phyloP scores from a whole-genome alignment of 2,113 vertebrate genomes.

The Hippocampus barbouri region DNA sequence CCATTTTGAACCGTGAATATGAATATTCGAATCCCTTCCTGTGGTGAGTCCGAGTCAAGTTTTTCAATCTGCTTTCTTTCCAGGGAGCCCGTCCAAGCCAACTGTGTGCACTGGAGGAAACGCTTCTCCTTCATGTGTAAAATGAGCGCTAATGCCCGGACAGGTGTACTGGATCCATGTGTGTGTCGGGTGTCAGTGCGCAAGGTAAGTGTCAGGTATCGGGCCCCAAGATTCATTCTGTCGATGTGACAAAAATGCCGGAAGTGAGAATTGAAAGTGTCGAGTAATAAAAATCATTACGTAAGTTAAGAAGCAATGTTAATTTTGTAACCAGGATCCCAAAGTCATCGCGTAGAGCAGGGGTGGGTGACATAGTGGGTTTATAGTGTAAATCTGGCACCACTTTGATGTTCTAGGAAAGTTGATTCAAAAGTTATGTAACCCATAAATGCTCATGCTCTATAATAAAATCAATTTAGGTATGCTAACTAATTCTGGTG shows the following conservation, averaged over 20 bases:
- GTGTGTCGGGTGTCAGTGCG: constrained; percentile 89
- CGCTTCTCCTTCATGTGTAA: constrained; percentile 90
- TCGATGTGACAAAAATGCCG: neutral
- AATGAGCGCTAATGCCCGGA: constrained; percentile 86
- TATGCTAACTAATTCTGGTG: constrained; percentile 1
- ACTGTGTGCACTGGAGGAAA: constrained; percentile 89
- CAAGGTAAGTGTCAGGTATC: constrained; percentile 73
- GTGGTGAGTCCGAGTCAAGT: neutral
- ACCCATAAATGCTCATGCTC: too few relatives aligned
- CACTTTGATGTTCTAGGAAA: too few relatives aligned
- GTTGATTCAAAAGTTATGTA: too few relatives aligned
- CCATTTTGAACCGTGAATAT: neutral
- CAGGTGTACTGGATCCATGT: constrained; percentile 87
- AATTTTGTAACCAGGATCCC: constrained; percentile 15
- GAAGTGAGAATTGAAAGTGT: neutral
- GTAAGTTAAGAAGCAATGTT: neutral
- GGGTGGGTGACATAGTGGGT: too few relatives aligned
- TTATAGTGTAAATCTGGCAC: too few relatives aligned
- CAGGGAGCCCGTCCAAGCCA: constrained; percentile 88
- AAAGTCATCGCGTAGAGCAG: too few relatives aligned
- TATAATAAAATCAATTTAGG: neutral
- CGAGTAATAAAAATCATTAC: neutral
- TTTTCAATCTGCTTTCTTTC: constrained; percentile 19
- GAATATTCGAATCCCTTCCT: neutral
- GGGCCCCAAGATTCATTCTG: neutral